These are phyloP conservation scores for Papilio protenor DNA, from an alignment of 2,888 invertebrate species.

Conservation along the genomic window DNA sequence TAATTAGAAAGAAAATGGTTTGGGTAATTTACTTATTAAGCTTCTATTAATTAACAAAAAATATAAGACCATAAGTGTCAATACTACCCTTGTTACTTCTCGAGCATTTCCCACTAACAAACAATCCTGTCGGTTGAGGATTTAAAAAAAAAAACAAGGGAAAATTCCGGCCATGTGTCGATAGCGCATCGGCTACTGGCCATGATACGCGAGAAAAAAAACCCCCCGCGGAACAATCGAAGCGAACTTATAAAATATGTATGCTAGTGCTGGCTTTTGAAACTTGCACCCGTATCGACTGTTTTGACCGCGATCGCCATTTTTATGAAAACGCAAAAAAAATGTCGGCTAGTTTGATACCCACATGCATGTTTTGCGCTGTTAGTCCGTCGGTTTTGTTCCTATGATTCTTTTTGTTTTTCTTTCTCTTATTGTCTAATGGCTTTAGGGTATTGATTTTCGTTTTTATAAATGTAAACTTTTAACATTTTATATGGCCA, in stretches of 20 bases:
- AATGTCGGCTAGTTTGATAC: constrained; percentile 42
- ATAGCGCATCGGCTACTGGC: constrained; percentile 74
- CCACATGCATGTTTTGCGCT: constrained; percentile 42
- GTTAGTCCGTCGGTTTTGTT: constrained; percentile 47
- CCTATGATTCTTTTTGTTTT: constrained; percentile 45
- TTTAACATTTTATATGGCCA: background rate
- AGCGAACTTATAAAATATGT: constrained; percentile 83
- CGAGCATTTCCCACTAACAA: constrained; percentile 61
- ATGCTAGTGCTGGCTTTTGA: constrained; percentile 77
- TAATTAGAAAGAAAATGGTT: too few species aligned
- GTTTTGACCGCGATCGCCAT: constrained; percentile 80
- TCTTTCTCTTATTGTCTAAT: constrained; percentile 48
- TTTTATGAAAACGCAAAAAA: constrained; percentile 61
- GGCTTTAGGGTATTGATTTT: constrained; percentile 37
- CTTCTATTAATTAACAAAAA: too few species aligned
- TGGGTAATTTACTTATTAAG: too few species aligned
- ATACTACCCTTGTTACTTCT: constrained; percentile 45
- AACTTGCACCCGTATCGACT: constrained; percentile 72
- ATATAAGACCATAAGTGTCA: background rate
- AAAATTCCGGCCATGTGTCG: constrained; percentile 72
- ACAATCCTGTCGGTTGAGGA: constrained; percentile 63
- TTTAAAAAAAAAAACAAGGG: constrained; percentile 63
- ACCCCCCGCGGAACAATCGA: constrained; percentile 81
- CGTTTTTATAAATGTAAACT: background rate
- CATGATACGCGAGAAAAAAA: constrained; percentile 72